A percentile compares a stretch with the other conserved stretches of the same genome.
phyloP scores from a whole-genome alignment of 2,888 invertebrate genomes.

The Drosophila prostipennis region DNA sequence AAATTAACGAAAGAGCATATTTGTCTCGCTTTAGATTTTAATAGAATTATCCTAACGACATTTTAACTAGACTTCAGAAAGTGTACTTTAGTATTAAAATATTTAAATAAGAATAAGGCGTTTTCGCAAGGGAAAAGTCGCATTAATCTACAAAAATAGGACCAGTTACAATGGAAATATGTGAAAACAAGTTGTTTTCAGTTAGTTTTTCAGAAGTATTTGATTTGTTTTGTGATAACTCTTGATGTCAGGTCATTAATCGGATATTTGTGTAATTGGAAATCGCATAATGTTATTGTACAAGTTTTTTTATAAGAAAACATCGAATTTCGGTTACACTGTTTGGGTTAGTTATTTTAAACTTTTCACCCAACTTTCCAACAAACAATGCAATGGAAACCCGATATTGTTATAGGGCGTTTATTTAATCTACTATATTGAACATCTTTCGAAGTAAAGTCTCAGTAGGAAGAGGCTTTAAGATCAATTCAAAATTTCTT shows the following conservation, averaged over 20 bases:
- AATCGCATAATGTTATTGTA: not conserved
- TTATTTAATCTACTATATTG: too few relatives aligned
- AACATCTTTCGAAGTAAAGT: not conserved
- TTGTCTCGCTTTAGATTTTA: not conserved
- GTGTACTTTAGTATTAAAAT: too few relatives aligned
- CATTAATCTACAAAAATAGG: too few relatives aligned
- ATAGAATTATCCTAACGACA: too few relatives aligned
- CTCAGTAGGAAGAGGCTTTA: not conserved
- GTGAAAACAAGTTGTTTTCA: too few relatives aligned
- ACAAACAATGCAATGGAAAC: not conserved
- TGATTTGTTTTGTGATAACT: not conserved
- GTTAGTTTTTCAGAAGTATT: too few relatives aligned
- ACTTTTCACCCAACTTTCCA: not conserved
- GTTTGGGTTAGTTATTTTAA: constrained; percentile 1
- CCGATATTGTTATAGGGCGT: not conserved
- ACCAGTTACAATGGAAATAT: too few relatives aligned
- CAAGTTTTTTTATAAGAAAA: not conserved
- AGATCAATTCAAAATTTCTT: constrained; percentile 5
- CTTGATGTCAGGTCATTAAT: not conserved
- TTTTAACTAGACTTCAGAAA: too few relatives aligned
- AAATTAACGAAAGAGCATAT: not conserved
- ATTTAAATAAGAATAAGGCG: too few relatives aligned
- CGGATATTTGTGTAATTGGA: not conserved
- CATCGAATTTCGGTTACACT: not conserved
- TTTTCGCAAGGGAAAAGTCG: too few relatives aligned